Base-by-base conservation (phyloP, 2,888 invertebrate genomes). In the Tipula unca region DNA sequence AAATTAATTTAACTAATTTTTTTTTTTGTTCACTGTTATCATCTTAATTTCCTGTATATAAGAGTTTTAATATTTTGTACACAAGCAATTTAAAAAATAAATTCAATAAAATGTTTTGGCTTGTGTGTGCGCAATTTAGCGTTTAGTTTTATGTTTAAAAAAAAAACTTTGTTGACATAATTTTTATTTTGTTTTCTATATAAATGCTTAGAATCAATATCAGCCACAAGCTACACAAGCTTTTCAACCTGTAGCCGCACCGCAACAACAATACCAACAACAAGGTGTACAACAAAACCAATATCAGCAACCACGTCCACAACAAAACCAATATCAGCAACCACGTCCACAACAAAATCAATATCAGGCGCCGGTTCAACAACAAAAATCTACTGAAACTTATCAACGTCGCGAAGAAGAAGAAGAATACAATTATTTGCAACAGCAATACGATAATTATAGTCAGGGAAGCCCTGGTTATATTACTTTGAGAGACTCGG, bases 401-500 rank as follows among this genome's bases (percentile, higher is more conserved):
- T 69, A 87, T 82, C 86, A 87, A 85, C 87, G 86, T 88, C 87
- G 82, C 88, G 88, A 87, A 85, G 85, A 32, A 42, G 85, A 29
- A 39, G 54, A 82, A 25, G 14, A 69, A 69, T 69, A 69, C 25
- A 69, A 69, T 69, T 69, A 17, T 84, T 29, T 35, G 32, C 86
- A 86, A 84, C 84, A 86, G 10, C 84, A 86, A 85, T 85, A 42
- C 94, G 94, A 89, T 94, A 94, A 36, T 95, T 95, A 29, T 94
- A 95, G 85, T 89, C 94, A 29, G 93, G 69, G 69, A 13, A 69
- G 93, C 69, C 94, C 88, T 86, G 91, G 91, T 86, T 89, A 90
- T 85, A 91, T 91, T 85, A 90, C 90, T 25, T 93, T 96, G 87
- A 94, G 96, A 88, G 93, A 93, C 87, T 93, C 95, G 89, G 93